A percentile compares a stretch with the other conserved stretches of the same genome.
Evolutionary conservation across 2,888 invertebrate genomes (phyloP).

Genomic region (Aleiodes leptofemur): DNA sequence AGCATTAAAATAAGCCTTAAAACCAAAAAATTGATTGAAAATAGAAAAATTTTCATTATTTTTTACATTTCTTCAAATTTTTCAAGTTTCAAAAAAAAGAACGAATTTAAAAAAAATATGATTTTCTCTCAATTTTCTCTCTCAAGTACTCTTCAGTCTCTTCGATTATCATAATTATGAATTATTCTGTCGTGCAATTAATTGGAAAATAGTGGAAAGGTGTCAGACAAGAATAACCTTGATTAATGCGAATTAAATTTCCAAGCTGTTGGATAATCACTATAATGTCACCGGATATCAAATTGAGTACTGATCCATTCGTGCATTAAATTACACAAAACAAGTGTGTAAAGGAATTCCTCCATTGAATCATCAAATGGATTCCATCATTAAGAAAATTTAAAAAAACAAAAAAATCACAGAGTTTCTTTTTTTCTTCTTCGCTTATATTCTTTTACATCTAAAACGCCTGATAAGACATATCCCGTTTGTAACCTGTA

Average conservation of each 20-base stretch:
- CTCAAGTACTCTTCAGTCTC: no score
- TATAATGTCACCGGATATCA: conserved; percentile 25
- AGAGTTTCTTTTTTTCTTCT: conserved; percentile 4
- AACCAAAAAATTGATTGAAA: no score
- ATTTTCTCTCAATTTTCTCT: no score
- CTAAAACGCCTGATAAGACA: conserved; percentile 20
- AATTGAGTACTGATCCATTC: conserved; percentile 30
- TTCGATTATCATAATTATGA: no score
- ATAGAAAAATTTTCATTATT: no score
- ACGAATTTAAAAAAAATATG: no score
- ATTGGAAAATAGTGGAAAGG: no score
- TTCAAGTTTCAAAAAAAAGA: no score
- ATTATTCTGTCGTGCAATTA: no score
- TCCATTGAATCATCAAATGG: conserved; percentile 8
- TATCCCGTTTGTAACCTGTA: conserved; percentile 35
- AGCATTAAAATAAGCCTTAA: no score
- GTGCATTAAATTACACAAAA: conserved; percentile 36
- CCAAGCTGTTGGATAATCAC: conserved; percentile 8
- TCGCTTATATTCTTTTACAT: background rate
- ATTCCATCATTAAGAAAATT: conserved; percentile 19
- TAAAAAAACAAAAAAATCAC: background rate
- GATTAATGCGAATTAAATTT: background rate
- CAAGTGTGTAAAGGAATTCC: conserved; percentile 11
- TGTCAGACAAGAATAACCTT: conserved; percentile 18
- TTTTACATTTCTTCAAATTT: no score